These are phyloP conservation scores for Porites divaricata DNA, from an alignment of 92 coral and sea anemone genomes.

Conservation along the genomic window DNA sequence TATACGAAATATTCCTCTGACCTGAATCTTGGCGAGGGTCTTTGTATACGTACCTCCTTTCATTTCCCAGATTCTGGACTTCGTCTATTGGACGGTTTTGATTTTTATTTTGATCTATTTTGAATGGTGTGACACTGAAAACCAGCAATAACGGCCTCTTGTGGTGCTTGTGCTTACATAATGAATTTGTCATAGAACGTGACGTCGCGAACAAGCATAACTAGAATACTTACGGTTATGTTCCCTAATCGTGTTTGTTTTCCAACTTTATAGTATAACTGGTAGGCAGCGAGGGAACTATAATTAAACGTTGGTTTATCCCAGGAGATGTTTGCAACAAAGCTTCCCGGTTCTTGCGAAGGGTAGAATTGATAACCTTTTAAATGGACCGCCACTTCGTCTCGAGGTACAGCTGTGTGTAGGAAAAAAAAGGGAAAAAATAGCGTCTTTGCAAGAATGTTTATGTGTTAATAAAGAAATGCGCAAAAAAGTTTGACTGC, in stretches of 20 bases:
- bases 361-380: neutral
- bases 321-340: conserved; percentile 22
- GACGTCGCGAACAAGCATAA: neutral
- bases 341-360: conserved; percentile 4
- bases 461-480: neutral
- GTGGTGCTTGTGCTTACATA: no score
- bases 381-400: conserved; percentile 12
- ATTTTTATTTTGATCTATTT: no score
- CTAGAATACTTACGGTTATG: neutral
- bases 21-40: no score
- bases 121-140: no score
- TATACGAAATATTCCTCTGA: no score
- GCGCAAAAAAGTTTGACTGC: neutral
- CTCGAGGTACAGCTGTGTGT: neutral
- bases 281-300: conserved; percentile 8
- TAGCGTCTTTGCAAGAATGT: neutral
- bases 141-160: no score
- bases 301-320: conserved; percentile 35
- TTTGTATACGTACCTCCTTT: no score
- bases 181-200: no score
- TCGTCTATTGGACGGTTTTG: no score
- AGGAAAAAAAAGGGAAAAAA: neutral
- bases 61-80: no score
- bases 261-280: neutral
- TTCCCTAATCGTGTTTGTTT: neutral